Conservation (phyloP, 1,140 invertebrate species). For the Pentalonia nigronervosa region DNA sequence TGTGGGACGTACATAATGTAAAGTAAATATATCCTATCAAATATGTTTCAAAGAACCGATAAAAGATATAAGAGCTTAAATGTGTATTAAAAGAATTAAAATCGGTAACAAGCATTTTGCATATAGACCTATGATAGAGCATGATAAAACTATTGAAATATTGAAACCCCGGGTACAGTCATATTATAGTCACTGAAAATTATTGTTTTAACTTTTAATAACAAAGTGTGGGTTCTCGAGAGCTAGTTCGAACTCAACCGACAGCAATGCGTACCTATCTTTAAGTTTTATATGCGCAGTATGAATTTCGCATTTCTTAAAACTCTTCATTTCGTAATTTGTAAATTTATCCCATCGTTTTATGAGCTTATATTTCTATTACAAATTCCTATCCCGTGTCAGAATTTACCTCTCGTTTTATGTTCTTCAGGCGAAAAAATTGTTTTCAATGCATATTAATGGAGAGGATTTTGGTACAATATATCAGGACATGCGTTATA, state of each 20-base stretch:
- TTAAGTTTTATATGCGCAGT: neutral
- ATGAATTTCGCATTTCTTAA: neutral
- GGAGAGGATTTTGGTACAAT: neutral
- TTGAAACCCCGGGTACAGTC: neutral
- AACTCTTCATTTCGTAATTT: neutral
- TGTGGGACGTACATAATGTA: neutral
- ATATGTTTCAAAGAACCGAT: neutral
- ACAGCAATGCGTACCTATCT: neutral
- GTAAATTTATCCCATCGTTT: neutral
- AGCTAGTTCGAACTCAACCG: neutral
- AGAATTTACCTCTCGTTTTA: neutral
- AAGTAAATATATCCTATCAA: neutral
- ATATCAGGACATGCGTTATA: neutral
- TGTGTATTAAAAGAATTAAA: neutral
- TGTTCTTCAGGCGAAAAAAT: neutral
- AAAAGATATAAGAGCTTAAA: neutral
- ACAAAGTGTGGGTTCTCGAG: neutral
- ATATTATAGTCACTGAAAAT: neutral
- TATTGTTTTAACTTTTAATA: neutral
- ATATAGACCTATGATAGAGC: too few relatives aligned
- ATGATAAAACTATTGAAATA: neutral
- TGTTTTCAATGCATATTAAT: conserved; percentile 2
- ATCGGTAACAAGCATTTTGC: neutral
- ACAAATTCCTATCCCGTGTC: neutral
- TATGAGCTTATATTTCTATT: neutral